Conservation (phyloP, 2,797 vertebrate genomes). For the Emydoidea blandingii region DNA sequence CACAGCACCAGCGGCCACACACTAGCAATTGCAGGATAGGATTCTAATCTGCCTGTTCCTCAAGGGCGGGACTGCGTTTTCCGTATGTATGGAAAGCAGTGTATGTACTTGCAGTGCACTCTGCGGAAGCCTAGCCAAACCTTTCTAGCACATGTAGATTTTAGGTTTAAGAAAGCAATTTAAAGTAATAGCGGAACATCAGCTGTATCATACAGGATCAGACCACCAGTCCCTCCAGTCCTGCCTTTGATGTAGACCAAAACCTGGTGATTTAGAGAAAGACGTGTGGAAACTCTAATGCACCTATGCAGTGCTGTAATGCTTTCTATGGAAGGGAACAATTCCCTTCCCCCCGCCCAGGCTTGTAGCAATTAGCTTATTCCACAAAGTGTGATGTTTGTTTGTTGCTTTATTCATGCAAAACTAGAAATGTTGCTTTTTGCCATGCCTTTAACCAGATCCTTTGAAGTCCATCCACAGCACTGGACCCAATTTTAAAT, state of each 20-base stretch:
- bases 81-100: not conserved
- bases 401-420: not conserved
- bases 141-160: not conserved
- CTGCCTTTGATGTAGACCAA: rapidly evolving
- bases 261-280: not conserved
- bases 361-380: not conserved
- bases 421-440: not conserved
- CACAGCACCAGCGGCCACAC: not conserved
- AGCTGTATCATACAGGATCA: not conserved
- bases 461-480: not conserved
- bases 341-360: not conserved
- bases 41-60: not conserved
- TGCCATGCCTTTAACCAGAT: not conserved
- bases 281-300: not conserved
- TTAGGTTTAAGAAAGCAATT: not conserved
- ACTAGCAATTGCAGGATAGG: not conserved
- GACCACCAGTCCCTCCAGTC: not conserved
- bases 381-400: not conserved
- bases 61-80: rapidly evolving
- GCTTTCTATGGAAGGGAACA: not conserved
- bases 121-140: not conserved
- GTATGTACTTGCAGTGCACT: rapidly evolving
- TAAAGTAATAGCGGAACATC: not conserved
- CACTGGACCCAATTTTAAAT: not conserved
- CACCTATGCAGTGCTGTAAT: not conserved